Evolutionary conservation across 2,113 vertebrate species (phyloP).

Genomic region (Sciurus niger): DNA sequence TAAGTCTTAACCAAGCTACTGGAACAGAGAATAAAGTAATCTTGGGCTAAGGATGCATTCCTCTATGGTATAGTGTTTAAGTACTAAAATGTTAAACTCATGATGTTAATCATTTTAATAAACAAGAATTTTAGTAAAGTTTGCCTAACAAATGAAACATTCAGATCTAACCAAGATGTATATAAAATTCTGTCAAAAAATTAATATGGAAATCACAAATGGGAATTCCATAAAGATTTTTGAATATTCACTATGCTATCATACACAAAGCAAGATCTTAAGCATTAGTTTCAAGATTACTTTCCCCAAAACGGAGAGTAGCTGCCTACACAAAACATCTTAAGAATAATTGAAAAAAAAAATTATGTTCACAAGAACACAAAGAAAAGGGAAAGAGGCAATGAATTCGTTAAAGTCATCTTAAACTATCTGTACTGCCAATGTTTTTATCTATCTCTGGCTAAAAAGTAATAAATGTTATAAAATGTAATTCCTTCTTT

Average conservation of each 20-base stretch:
- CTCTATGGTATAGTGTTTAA: not conserved
- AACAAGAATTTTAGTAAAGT: not conserved
- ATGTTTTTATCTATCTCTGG: conserved; percentile 5
- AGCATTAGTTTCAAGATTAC: not conserved
- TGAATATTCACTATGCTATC: not conserved
- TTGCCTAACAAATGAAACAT: conserved; percentile 18
- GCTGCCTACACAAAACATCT: not conserved
- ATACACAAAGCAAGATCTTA: conserved; percentile 9
- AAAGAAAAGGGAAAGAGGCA: not conserved
- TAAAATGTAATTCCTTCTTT: conserved; percentile 38
- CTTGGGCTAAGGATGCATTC: not conserved
- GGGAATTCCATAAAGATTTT: conserved; percentile 23
- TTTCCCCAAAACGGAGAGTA: not conserved
- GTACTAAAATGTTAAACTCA: conserved; percentile 17
- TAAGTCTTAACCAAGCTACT: not conserved
- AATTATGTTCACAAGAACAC: not conserved
- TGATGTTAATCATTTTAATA: conserved; percentile 18
- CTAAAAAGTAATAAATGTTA: not conserved
- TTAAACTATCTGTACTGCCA: not conserved
- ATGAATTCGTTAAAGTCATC: not conserved
- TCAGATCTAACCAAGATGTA: not conserved
- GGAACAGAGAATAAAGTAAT: not conserved
- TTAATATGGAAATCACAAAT: not conserved
- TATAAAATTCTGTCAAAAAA: conserved; percentile 2
- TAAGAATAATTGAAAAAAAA: too few relatives aligned